Conservation (phyloP, 2,113 vertebrate genomes). For the Brachypodius melanocephalos region DNA sequence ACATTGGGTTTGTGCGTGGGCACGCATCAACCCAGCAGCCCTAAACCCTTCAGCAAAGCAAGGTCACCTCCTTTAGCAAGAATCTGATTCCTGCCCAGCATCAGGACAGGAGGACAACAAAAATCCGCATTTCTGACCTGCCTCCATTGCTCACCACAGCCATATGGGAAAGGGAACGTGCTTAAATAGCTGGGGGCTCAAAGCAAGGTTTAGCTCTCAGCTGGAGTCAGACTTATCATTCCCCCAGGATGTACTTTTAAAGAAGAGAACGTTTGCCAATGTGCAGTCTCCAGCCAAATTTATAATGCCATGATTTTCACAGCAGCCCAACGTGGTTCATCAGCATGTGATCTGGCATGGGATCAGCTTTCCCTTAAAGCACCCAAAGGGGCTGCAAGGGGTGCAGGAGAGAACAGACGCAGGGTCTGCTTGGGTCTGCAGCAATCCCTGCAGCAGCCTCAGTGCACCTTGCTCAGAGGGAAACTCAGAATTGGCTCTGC, state of each 20-base stretch:
- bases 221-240: not conserved
- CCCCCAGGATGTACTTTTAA: conserved; percentile 3
- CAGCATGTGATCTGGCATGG: conserved; percentile 25
- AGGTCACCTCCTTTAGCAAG: not conserved
- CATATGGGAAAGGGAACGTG: not conserved
- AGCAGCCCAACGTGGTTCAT: conserved; percentile 31
- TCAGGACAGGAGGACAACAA: not conserved
- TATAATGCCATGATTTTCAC: not conserved
- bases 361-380: not conserved
- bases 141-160: not conserved
- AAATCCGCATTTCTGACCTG: not conserved
- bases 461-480: fast-evolving
- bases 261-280: conserved; percentile 20
- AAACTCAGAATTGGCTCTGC: fast-evolving
- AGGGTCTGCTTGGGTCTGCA: not conserved
- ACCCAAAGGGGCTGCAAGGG: not conserved
- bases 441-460: not conserved
- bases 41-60: not conserved
- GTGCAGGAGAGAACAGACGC: not conserved
- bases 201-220: not conserved
- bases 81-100: not conserved
- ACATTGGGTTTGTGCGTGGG: fast-evolving
- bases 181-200: not conserved
- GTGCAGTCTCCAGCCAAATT: no score
- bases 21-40: not conserved